Evolutionary conservation across 1,140 invertebrate genomes (phyloP).

Genomic region (Chelonus insularis): DNA sequence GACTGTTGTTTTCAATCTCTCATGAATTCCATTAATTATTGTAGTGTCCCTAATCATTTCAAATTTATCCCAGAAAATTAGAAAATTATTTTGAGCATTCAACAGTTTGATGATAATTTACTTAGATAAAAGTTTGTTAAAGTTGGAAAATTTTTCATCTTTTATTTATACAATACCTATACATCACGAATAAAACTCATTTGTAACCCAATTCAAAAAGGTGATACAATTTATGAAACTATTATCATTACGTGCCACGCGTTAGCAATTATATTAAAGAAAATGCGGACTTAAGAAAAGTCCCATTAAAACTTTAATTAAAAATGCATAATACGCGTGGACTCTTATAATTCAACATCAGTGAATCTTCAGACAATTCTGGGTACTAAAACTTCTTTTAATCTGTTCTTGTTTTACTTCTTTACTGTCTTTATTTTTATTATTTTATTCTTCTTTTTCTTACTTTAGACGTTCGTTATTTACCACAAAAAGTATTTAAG

Average conservation of each 20-base stretch:
- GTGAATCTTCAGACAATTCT: neutral
- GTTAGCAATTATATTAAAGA: neutral
- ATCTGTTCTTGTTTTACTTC: neutral
- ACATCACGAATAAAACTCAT: neutral
- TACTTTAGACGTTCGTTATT: neutral
- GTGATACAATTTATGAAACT: neutral
- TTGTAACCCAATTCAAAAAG: neutral
- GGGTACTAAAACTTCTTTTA: neutral
- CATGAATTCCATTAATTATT: too few relatives aligned
- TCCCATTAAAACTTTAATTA: slow-evolving; percentile 23
- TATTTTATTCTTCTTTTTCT: neutral
- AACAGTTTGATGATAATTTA: too few relatives aligned
- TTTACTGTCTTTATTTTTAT: neutral
- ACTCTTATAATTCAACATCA: neutral
- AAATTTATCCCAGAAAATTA: too few relatives aligned
- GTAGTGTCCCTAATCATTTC: too few relatives aligned
- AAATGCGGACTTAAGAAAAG: neutral
- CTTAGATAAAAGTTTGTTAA: too few relatives aligned
- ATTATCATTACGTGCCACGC: slow-evolving; percentile 15
- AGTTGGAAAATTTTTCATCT: too few relatives aligned
- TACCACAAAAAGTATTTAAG: too few relatives aligned
- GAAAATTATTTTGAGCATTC: too few relatives aligned
- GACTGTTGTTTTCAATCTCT: too few relatives aligned
- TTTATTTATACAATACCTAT: too few relatives aligned
- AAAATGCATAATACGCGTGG: slow-evolving; percentile 23